A percentile compares a stretch with the other conserved stretches of the same genome.
phyloP scores from a whole-genome alignment of 1,140 invertebrate species.

The Tigriopus japonicus region DNA sequence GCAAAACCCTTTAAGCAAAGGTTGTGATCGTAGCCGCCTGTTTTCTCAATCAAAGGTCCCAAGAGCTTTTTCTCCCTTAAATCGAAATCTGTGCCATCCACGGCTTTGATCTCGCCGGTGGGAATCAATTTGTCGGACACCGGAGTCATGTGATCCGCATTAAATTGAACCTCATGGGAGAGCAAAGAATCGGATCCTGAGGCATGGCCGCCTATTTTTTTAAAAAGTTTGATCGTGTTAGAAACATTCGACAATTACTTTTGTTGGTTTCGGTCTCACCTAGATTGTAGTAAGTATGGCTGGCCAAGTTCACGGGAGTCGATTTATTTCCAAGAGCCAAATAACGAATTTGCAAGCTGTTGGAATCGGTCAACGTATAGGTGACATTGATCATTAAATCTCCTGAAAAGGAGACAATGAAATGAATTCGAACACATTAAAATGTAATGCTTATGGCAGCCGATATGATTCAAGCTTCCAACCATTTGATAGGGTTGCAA shows the following conservation, averaged over 20 bases:
- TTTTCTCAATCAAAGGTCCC: constrained; percentile 29
- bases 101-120: constrained; percentile 41
- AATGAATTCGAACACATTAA: too few species aligned
- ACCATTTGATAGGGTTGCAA: too few species aligned
- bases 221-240: background rate
- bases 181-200: constrained; percentile 38
- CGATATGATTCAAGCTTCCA: too few species aligned
- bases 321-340: constrained; percentile 48
- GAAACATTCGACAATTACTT: background rate
- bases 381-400: constrained; percentile 41
- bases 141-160: constrained; percentile 54
- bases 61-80: constrained; percentile 37
- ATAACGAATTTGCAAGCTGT: constrained; percentile 49
- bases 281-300: constrained; percentile 86
- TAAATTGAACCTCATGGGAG: constrained; percentile 49
- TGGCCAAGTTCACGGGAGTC: constrained; percentile 73
- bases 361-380: constrained; percentile 49
- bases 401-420: constrained; percentile 43
- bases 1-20: constrained; percentile 35
- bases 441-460: too few species aligned
- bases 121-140: constrained; percentile 51
- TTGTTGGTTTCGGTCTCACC: constrained; percentile 45
- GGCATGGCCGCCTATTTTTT: constrained; percentile 24
- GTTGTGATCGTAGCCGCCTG: constrained; percentile 52
- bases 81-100: constrained; percentile 46